Base-by-base conservation (phyloP, 2,888 invertebrate species). In the Julus scanicus region DNA sequence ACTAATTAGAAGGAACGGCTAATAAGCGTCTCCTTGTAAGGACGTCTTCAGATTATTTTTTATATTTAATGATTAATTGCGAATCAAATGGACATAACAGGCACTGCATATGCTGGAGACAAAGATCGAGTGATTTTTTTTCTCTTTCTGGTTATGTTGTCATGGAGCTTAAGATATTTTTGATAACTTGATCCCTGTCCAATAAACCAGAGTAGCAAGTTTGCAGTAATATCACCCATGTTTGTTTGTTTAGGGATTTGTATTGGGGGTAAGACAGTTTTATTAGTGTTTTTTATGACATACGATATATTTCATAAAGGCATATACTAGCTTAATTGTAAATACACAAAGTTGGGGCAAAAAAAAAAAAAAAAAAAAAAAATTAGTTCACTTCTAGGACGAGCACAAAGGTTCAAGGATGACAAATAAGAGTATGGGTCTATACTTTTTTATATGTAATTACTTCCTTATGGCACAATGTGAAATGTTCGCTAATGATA, bases 321-420 rank as follows among this genome's bases (percentile, higher is more conserved):
- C 29, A 29, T 44, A 44, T 8, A 29, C 5, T n/a, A 71, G 71
- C 71, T 29, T 71, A n/a, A n/a, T 71, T 71, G 20, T 71, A 29
- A 29, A n/a, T 29, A 8, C 29, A 29, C 71, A 71, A 71, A 29
- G 6, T 71, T 71, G 71, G 20, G 3, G 3, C 29, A 29, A 29
- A 29, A 29, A 29, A 29, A 11, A 63, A 37, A 71, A 29, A 11
- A 63, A 37, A 71, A 29, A 29, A 11, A 63, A 71, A 71, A 71
- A 71, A 29, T 71, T 37, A 71, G 29, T 53, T 53, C 29, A 20
- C 29, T 71, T 71, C 71, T 71, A 29, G 29, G 71, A 71, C 71
- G 29, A 71, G 29, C 71, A 29, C 71, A 71, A 71, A 71, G 71
- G 71, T 71, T 71, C 71, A 71, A 71, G 71, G 71, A 71, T 71